Evolutionary conservation across 2,797 vertebrate species (phyloP), one percentile per base, ranked within the genome.

Genomic region (Gila robusta): DNA sequence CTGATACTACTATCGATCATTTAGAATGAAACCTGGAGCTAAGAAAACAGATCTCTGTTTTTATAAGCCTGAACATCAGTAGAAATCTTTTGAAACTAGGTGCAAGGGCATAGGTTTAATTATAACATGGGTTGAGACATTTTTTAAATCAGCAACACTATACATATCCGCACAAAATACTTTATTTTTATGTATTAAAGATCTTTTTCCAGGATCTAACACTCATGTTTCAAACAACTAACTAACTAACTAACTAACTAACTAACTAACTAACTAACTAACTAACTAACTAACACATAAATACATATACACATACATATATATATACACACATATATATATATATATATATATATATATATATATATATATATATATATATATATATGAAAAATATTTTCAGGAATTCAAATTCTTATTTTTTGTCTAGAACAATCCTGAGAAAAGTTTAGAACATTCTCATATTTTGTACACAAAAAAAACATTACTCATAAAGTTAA

Each of bases 1-100:
- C 37, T 44, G 37, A 71, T n/a, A 59, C 66, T 32, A 71, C 64
- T 35, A 35, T 78, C 0, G 2, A n/a, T 39, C 66, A 71, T 28
- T 78, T 71, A 44, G 52, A 71, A 71, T 41, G 64, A 62, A 84
- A 78, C 74, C 19, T 70, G 64, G 54, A 59, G 64, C 66, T 69
- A 70, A 16, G 64, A 84, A 70, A 84, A 32, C 26, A 70, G 37
- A 85, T 35, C 49, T 32, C 14, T 6, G 5, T n/a, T 69, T 39
- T 32, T n/a, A 21, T 44, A 44, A 2, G 19, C 23, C 49, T 85
- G 26, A 59, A 79, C 49, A 12, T 79, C 21, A 76, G 41, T n/a
- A 47, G 26, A 12, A 44, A 41, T n/a, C 47, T 1, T 69, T 77
- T 32, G 10, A 56, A 49, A 49, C 47, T 49, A 49, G 14, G 16